These are phyloP conservation scores for Melanotaenia parkinsoni DNA, from an alignment of 2,797 vertebrate genomes.

Conservation along the genomic window DNA sequence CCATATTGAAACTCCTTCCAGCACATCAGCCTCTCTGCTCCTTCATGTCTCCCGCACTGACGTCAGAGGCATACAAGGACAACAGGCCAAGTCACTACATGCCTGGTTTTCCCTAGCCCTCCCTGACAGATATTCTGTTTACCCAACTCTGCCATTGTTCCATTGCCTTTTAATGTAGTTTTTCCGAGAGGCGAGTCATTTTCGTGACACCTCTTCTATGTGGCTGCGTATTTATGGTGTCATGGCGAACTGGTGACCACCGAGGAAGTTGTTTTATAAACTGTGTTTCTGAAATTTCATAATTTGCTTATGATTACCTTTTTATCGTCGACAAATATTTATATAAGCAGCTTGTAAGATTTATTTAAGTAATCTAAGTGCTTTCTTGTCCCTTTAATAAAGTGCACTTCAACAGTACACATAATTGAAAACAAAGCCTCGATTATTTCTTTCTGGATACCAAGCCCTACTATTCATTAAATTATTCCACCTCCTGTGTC, in stretches of 20 bases:
- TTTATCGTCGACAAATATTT: neutral
- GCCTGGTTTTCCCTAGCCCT: conserved; percentile 52
- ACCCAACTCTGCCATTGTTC: conserved; percentile 56
- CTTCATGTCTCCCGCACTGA: conserved; percentile 37
- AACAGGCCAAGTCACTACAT: conserved; percentile 56
- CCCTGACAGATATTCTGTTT: conserved; percentile 44
- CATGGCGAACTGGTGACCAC: neutral
- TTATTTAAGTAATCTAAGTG: neutral
- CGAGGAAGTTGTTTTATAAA: neutral
- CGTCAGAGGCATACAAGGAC: conserved; percentile 50
- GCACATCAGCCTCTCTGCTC: conserved; percentile 38
- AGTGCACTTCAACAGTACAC: neutral
- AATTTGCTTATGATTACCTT: neutral
- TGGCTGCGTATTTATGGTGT: conserved; percentile 7
- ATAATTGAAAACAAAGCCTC: conserved; percentile 3
- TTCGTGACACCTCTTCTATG: conserved; percentile 25
- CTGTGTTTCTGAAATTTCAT: neutral
- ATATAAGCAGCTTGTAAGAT: neutral
- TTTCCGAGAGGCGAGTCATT: conserved; percentile 13
- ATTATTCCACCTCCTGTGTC: conserved; percentile 6
- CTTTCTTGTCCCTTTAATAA: neutral
- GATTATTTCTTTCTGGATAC: neutral
- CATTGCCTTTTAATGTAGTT: conserved; percentile 53
- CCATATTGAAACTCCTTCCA: conserved; percentile 15
- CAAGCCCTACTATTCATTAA: neutral